Evolutionary conservation across 2,113 vertebrate genomes (phyloP).

Genomic region (Gymnorhina tibicen): DNA sequence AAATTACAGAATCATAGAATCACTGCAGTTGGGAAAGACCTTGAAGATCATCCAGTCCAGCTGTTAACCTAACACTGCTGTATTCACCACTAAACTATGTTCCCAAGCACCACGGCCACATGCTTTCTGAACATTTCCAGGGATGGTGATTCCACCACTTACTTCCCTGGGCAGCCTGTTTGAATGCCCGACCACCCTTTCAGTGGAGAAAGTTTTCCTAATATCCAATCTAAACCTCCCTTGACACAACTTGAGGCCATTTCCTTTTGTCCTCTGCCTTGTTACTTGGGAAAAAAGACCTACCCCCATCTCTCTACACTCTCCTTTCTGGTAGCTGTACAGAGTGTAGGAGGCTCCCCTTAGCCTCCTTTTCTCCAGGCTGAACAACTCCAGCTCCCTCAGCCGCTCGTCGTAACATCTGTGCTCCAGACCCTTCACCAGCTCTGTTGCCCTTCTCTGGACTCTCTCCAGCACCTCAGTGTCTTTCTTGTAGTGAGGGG

Average conservation of each 20-base stretch:
- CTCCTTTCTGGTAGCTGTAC: neutral
- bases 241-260: neutral
- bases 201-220: neutral
- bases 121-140: neutral
- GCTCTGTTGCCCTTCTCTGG: fast-evolving
- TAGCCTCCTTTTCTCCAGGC: neutral
- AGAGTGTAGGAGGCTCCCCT: neutral
- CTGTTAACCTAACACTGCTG: neutral
- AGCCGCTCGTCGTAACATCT: fast-evolving
- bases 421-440: neutral
- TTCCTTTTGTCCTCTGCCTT: neutral
- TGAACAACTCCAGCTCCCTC: neutral
- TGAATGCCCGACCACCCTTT: neutral
- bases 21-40: neutral
- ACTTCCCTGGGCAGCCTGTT: neutral
- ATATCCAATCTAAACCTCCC: neutral
- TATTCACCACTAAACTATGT: neutral
- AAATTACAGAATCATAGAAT: neutral
- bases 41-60: neutral
- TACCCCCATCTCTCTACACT: too few species aligned
- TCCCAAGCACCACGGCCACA: neutral
- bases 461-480: fast-evolving
- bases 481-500: too few species aligned
- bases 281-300: neutral
- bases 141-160: neutral